A percentile compares a stretch with the other conserved stretches of the same genome.
phyloP scores from a whole-genome alignment of 2,113 vertebrate species.

The Callospermophilus lateralis region DNA sequence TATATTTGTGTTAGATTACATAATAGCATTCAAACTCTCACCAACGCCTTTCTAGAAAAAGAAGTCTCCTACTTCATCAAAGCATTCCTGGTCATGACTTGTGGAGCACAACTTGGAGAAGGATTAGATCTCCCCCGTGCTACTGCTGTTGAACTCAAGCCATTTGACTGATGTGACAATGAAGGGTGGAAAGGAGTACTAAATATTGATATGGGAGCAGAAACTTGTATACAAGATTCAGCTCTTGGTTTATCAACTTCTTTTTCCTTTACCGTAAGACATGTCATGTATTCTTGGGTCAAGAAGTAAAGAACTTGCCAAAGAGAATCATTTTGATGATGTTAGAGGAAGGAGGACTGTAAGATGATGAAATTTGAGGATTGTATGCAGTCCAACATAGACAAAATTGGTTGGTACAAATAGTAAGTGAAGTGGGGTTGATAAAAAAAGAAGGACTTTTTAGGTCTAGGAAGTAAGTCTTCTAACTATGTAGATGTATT shows the following conservation, averaged over 20 bases:
- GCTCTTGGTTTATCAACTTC: not conserved
- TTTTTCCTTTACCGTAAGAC: not conserved
- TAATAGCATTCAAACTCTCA: not conserved
- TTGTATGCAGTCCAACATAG: not conserved
- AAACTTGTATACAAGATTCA: not conserved
- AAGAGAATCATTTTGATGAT: not conserved
- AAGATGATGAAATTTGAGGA: not conserved
- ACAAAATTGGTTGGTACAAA: not conserved
- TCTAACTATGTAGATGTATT: not conserved
- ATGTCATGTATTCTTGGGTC: not conserved
- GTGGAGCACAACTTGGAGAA: not conserved
- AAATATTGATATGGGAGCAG: not conserved
- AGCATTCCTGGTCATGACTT: not conserved
- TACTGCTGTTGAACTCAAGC: not conserved
- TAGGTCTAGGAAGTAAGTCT: not conserved
- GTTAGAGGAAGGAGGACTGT: not conserved
- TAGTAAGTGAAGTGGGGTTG: not conserved
- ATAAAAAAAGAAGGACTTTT: not conserved
- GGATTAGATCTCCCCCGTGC: not conserved
- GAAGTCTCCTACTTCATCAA: not conserved
- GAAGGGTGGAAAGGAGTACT: not conserved
- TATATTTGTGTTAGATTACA: not conserved
- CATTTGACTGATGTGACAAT: not conserved
- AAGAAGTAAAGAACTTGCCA: not conserved
- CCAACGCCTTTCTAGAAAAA: not conserved